Evolutionary conservation across 2,797 vertebrate species (phyloP).

Genomic region (Epinephelus awoara): DNA sequence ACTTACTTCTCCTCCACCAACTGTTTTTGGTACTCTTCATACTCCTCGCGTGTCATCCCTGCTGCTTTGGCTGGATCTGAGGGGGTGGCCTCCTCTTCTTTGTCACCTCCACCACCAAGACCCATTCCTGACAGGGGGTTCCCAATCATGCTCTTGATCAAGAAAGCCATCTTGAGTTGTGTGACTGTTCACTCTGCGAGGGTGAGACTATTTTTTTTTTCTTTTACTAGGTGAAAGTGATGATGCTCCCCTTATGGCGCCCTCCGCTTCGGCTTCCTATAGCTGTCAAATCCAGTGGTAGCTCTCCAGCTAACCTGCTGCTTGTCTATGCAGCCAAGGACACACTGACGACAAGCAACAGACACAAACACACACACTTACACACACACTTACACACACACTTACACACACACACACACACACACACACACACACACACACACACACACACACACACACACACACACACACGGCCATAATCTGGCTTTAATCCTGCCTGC

Average conservation of each 20-base stretch:
- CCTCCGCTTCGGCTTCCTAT: conserved; percentile 65
- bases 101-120: conserved; percentile 93
- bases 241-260: conserved; percentile 46
- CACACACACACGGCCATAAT: conserved; percentile 86
- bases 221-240: conserved; percentile 25
- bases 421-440: conserved; percentile 71
- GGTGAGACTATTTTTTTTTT: conserved; percentile 13
- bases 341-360: conserved; percentile 85
- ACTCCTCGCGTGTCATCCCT: conserved; percentile 97
- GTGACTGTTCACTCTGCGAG: conserved; percentile 40
- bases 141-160: conserved; percentile 96
- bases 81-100: conserved; percentile 90
- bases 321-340: conserved; percentile 87
- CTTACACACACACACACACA: conserved; percentile 17
- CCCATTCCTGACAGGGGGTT: conserved; percentile 95
- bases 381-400: conserved; percentile 70
- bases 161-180: conserved; percentile 89
- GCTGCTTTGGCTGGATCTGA: conserved; percentile 93
- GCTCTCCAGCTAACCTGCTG: conserved; percentile 83
- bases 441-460: conserved; percentile 20
- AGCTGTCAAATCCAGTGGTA: conserved; percentile 78
- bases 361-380: conserved; percentile 79
- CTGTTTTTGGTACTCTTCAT: conserved; percentile 98
- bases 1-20: conserved; percentile 99
- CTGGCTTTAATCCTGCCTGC: conserved; percentile 94